phyloP scores from a whole-genome alignment of 2,113 vertebrate species.

The Zapus hudsonius region DNA sequence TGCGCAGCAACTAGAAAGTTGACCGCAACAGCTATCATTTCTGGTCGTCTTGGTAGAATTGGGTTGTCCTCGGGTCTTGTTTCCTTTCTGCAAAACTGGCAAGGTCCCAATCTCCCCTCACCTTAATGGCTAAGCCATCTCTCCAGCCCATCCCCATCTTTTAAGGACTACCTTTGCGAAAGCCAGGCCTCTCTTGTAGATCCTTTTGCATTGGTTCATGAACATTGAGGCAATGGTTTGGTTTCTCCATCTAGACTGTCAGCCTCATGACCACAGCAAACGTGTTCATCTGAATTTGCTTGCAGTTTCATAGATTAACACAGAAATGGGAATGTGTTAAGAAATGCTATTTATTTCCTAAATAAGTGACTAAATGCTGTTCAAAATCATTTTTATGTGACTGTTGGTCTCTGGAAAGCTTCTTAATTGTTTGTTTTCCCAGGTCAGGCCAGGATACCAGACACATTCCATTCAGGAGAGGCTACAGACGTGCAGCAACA shows the following conservation, averaged over 20 bases:
- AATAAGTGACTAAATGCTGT: neutral
- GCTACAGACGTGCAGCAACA: neutral
- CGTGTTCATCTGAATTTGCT: neutral
- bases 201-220: neutral
- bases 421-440: slow-evolving; percentile 47
- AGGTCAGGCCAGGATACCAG: slow-evolving; percentile 6
- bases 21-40: too few relatives aligned
- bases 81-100: too few relatives aligned
- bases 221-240: neutral
- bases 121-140: too few relatives aligned
- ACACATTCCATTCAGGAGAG: slow-evolving; percentile 41
- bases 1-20: too few relatives aligned
- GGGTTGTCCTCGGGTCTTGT: too few relatives aligned
- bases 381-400: slow-evolving; percentile 33
- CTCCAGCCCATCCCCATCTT: neutral
- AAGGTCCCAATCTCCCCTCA: too few relatives aligned
- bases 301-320: neutral
- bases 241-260: neutral
- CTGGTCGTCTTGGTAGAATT: too few relatives aligned
- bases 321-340: neutral
- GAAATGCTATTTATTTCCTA: slow-evolving; percentile 35
- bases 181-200: neutral
- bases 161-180: neutral
- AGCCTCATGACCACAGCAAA: neutral
- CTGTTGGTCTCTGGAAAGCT: slow-evolving; percentile 42